Conservation (phyloP, 2,113 vertebrate genomes). For the Colaptes auratus region DNA sequence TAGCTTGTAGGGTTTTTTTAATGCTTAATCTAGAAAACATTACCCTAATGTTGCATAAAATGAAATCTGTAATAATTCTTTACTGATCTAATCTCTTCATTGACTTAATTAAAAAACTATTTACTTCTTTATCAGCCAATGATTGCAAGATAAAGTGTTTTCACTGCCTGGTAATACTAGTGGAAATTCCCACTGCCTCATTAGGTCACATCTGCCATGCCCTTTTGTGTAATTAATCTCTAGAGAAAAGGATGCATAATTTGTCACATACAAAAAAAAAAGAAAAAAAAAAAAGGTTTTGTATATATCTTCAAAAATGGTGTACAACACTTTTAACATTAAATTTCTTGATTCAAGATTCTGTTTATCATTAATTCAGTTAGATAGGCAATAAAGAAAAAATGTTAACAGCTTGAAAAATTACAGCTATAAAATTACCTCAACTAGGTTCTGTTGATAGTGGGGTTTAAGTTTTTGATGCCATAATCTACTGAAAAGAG, state of each 20-base stretch:
- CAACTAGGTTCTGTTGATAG: not conserved
- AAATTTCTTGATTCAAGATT: not conserved
- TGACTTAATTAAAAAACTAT: not conserved
- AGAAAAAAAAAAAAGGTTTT: not conserved
- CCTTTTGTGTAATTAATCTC: not conserved
- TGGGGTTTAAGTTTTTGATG: not conserved
- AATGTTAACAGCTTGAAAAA: not conserved
- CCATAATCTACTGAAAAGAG: not conserved
- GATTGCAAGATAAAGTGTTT: not conserved
- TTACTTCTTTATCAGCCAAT: not conserved
- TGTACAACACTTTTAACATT: not conserved
- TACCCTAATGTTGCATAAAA: not conserved
- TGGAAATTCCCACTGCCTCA: not conserved
- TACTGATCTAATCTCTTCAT: not conserved
- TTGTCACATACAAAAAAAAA: not conserved
- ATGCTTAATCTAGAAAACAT: not conserved
- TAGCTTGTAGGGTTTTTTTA: not conserved
- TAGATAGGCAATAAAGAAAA: not conserved
- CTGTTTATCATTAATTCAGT: accelerated
- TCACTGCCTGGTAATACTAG: not conserved
- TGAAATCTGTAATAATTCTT: not conserved
- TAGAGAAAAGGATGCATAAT: not conserved
- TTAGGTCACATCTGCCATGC: not conserved
- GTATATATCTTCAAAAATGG: not conserved
- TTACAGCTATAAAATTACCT: not conserved